Evolutionary conservation across 2,797 vertebrate genomes (phyloP).

Genomic region (Prionace glauca): DNA sequence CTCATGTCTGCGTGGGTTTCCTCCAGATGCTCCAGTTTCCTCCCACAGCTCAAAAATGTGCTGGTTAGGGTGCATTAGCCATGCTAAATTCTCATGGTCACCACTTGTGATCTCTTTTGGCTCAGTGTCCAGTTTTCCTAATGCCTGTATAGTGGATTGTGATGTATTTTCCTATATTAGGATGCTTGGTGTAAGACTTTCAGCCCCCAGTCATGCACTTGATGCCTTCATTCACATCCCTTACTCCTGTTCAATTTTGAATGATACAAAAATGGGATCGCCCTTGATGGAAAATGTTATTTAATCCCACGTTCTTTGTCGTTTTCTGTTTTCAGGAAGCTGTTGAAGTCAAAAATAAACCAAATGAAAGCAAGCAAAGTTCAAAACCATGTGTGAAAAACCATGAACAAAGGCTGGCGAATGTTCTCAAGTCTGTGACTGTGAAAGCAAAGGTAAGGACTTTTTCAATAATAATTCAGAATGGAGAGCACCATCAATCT

Average conservation of each 20-base stretch:
- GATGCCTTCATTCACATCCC: not conserved
- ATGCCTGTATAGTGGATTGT: not conserved
- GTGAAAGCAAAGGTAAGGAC: constrained; percentile 69
- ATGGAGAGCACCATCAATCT: not conserved
- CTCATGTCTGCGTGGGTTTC: too few relatives aligned
- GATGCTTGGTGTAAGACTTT: not conserved
- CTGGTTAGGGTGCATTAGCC: too few relatives aligned
- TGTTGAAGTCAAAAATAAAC: constrained; percentile 41
- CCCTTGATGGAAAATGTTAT: not conserved
- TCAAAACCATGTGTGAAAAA: constrained; percentile 46
- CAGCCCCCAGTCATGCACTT: not conserved
- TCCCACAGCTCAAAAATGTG: too few relatives aligned
- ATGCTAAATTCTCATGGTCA: not conserved
- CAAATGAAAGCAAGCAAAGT: not conserved
- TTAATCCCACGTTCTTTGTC: not conserved
- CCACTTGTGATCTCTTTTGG: not conserved
- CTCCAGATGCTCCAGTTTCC: too few relatives aligned
- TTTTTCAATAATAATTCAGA: not conserved
- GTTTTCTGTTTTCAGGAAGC: constrained; percentile 42
- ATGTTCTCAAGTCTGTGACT: constrained; percentile 61
- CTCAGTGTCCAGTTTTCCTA: not conserved
- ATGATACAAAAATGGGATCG: not conserved
- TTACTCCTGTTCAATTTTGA: not conserved
- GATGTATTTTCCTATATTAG: not conserved
- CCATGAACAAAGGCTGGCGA: constrained; percentile 77